Evolutionary conservation across 2,888 invertebrate genomes (phyloP).

Genomic region (Agrilus biguttatus): DNA sequence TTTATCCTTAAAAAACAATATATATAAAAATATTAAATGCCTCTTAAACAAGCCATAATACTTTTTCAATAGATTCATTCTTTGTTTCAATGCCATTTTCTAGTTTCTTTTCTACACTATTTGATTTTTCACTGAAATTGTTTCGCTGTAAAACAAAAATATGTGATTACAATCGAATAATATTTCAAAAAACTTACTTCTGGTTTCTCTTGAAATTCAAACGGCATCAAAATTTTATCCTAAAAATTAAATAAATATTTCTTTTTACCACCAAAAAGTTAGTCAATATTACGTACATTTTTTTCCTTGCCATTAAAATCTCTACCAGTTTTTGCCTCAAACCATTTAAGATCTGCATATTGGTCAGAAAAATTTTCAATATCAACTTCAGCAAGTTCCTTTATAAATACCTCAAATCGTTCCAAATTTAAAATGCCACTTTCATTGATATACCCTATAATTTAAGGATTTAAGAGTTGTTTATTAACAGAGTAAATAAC

Average conservation of each 20-base stretch:
- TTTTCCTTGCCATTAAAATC: conserved; percentile 32
- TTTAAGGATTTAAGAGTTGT: conserved; percentile 5
- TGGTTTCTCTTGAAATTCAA: no score
- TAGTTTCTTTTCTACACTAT: no score
- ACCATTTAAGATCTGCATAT: conserved; percentile 69
- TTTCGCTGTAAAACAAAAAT: no score
- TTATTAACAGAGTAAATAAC: conserved; percentile 10
- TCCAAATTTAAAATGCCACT: conserved; percentile 66
- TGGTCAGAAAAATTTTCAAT: conserved; percentile 60
- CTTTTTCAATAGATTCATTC: no score
- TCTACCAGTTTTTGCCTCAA: conserved; percentile 64
- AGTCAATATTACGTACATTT: conserved; percentile 2
- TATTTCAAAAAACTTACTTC: no score
- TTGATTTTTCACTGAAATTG: no score
- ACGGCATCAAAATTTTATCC: conserved; percentile 7
- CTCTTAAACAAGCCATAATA: neutral
- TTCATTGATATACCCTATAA: conserved; percentile 84
- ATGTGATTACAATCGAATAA: no score
- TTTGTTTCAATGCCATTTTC: no score
- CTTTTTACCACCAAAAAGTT: neutral
- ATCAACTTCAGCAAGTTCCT: conserved; percentile 57
- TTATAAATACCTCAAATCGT: conserved; percentile 77
- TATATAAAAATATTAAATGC: neutral
- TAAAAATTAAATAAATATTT: conserved; percentile 6
- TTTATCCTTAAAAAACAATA: conserved; percentile 6